Percentiles rank a stretch among this genome's conserved stretches.
Evolutionary conservation across 2,113 vertebrate species (phyloP).

Genomic region (Tachysurus fulvidraco): DNA sequence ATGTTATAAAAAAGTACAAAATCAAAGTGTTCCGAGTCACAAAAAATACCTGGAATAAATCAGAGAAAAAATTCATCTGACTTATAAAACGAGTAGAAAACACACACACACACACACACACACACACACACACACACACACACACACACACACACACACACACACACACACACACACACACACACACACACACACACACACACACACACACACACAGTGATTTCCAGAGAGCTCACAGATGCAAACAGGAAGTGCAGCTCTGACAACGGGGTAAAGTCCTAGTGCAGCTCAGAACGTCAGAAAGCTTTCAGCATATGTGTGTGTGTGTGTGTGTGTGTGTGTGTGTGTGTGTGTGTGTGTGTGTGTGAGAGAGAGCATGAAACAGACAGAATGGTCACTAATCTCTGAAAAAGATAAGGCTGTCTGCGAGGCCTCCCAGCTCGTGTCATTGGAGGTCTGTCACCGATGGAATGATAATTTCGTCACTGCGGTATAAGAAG

Average conservation of each 20-base stretch:
- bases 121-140: no score
- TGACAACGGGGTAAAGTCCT: background rate
- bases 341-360: slow-evolving; percentile 7
- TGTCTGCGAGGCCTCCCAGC: slow-evolving; percentile 24
- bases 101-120: no score
- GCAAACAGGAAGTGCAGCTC: background rate
- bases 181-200: no score
- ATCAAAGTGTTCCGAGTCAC: background rate
- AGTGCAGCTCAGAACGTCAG: background rate
- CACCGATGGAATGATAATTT: slow-evolving; percentile 46
- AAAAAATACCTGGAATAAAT: background rate
- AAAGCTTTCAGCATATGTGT: background rate
- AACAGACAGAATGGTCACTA: slow-evolving; percentile 17
- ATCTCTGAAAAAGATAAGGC: slow-evolving; percentile 43
- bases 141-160: no score
- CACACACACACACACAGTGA: no score
- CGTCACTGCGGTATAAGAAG: slow-evolving; percentile 32
- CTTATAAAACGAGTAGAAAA: no score
- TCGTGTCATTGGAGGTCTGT: slow-evolving; percentile 32
- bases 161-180: no score
- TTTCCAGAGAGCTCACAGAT: background rate
- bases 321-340: no score
- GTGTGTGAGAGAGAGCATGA: background rate
- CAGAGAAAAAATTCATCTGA: background rate
- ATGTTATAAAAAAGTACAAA: background rate